Evolutionary conservation across 2,888 invertebrate species (phyloP), one percentile per base, ranked within the genome.

Genomic region (Plagodis dolabraria): DNA sequence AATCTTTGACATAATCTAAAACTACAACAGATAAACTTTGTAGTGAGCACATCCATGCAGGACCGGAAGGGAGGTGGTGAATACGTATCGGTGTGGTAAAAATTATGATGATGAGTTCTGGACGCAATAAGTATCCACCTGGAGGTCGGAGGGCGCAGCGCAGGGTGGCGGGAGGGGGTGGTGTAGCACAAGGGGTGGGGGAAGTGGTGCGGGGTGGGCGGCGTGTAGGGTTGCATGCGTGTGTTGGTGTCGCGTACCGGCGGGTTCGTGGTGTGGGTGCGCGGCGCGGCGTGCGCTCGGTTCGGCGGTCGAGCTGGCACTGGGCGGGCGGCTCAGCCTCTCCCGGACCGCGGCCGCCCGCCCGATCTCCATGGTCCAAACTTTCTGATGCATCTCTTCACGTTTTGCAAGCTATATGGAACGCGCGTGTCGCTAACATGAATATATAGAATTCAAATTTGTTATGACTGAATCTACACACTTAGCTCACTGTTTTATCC

Each of bases 241-340:
- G 80, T 85, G 83, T 80, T 75, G 66, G 82, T 85, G 78, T 80
- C 88, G 89, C 89, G 90, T 91, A 91, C 91, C 90, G 89, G 86
- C 87, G 89, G 87, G 87, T 84, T 83, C 47, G 80, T 83, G 79
- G 76, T 79, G 82, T 79, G 83, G 71, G 84, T 84, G 87, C 84
- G 85, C 81, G 82, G 78, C 84, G 81, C 86, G 85, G 80, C 89
- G 92, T 90, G 89, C 91, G 90, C 91, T 89, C 90, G 70, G 77
- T 68, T 75, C 90, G 87, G 82, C 91, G 88, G 87, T 82, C 87
- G 87, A 77, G 77, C 80, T 77, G 81, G 79, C 84, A 92, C 92
- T 92, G 90, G 79, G 83, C 83, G 82, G 83, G 80, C 85, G 76
- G 73, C 79, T 73, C 84, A 79, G 82, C 84, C 81, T 82, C 85